A percentile compares a stretch with the other conserved stretches of the same genome.
phyloP scores from a whole-genome alignment of 2,113 vertebrate species.

The Phycodurus eques region DNA sequence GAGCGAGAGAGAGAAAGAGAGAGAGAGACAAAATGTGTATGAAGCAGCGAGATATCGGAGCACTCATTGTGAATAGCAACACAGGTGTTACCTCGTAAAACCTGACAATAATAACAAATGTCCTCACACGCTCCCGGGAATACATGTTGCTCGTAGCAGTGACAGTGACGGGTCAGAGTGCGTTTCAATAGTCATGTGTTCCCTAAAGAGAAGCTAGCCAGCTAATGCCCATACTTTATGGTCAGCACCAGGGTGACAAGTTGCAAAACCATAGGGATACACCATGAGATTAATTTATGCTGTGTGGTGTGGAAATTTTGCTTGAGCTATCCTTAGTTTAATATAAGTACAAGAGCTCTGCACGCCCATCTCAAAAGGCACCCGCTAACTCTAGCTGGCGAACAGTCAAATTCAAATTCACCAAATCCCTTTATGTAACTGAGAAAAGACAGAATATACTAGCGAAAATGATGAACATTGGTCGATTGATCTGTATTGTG shows the following conservation, averaged over 20 bases:
- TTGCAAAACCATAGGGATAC: not conserved
- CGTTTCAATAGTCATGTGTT: conserved; percentile 9
- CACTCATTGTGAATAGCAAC: not conserved
- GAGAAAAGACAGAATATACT: too few species aligned
- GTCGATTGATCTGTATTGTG: too few species aligned
- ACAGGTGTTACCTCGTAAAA: conserved; percentile 8
- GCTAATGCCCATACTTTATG: not conserved
- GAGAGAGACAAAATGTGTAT: conserved; percentile 1
- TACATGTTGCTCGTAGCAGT: not conserved
- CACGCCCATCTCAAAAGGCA: too few species aligned
- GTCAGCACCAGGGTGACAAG: not conserved
- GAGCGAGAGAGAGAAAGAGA: not conserved
- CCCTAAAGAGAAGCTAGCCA: not conserved
- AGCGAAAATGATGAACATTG: too few species aligned
- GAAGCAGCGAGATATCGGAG: conserved; percentile 9
- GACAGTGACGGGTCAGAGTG: conserved; percentile 2
- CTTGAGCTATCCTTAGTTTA: too few species aligned
- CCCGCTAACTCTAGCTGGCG: too few species aligned
- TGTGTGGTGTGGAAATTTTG: too few species aligned
- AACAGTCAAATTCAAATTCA: too few species aligned
- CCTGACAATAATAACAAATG: not conserved
- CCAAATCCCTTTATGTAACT: too few species aligned
- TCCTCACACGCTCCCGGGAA: not conserved
- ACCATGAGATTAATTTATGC: not conserved
- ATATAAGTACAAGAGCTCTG: too few species aligned